These are phyloP conservation scores for Epinotia ramella DNA, from an alignment of 2,888 invertebrate genomes.

Conservation along the genomic window DNA sequence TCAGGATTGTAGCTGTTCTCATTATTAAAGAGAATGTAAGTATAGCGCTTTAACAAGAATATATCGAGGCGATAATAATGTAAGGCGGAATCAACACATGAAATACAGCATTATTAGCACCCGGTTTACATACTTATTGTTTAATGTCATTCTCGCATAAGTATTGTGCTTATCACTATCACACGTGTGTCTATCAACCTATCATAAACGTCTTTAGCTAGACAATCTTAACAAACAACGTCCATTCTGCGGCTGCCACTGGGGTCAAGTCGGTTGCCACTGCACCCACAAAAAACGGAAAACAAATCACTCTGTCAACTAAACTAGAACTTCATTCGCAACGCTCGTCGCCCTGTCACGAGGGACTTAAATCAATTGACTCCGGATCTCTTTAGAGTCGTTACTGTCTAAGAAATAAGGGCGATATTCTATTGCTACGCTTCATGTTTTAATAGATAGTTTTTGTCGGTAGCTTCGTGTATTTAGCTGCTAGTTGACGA, in stretches of 20 bases:
- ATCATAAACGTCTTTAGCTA: not conserved
- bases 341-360: conserved; percentile 33
- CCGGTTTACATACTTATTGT: too few species aligned
- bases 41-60: too few species aligned
- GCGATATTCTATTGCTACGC: not conserved
- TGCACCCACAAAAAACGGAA: conserved; percentile 23
- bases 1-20: not conserved
- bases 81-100: too few species aligned
- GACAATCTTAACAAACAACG: not conserved
- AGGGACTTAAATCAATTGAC: conserved; percentile 36
- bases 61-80: too few species aligned
- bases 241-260: not conserved
- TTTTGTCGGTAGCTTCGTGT: conserved; percentile 9
- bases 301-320: conserved; percentile 38
- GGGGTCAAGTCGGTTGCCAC: not conserved
- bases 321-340: conserved; percentile 36
- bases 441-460: conserved; percentile 15
- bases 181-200: too few species aligned
- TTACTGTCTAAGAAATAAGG: conserved; percentile 3
- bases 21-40: not conserved
- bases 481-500: conserved; percentile 6
- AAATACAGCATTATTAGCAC: too few species aligned
- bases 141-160: too few species aligned
- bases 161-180: not conserved
- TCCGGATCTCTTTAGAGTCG: not conserved